Conservation (phyloP, 2,113 vertebrate species). For the Lontra canadensis region DNA sequence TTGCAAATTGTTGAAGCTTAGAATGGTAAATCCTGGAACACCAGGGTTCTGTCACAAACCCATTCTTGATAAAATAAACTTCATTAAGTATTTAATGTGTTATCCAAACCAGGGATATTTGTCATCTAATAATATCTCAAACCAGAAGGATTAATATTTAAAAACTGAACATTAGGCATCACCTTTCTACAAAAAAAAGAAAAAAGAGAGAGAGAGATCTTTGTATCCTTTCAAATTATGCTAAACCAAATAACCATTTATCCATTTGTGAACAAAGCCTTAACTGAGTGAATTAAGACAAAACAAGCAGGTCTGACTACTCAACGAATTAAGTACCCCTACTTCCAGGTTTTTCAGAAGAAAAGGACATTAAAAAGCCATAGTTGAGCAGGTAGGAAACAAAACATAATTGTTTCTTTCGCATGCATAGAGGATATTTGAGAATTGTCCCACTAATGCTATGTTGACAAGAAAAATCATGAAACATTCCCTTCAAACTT, state of each 20-base stretch:
- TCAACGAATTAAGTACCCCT: neutral
- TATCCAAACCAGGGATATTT: neutral
- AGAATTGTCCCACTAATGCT: neutral
- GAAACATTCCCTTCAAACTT: neutral
- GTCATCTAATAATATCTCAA: neutral
- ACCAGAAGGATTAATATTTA: neutral
- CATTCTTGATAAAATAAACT: neutral
- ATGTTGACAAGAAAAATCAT: neutral
- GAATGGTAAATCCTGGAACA: neutral
- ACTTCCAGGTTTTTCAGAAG: neutral
- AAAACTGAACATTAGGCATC: neutral
- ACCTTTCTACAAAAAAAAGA: neutral
- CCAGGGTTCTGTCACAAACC: neutral
- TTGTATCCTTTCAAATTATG: neutral
- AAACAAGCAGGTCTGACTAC: neutral
- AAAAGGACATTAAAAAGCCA: neutral
- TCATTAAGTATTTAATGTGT: neutral
- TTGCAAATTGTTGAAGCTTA: neutral
- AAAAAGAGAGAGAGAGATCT: neutral
- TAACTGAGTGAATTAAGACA: neutral
- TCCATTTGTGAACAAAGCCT: neutral
- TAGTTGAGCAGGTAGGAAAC: neutral
- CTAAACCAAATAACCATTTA: neutral
- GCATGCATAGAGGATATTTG: neutral
- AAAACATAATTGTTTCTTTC: neutral